A percentile compares a stretch with the other conserved stretches of the same genome.
Evolutionary conservation across 2,113 vertebrate species (phyloP).

Genomic region (Rhegmatorhina hoffmannsi): DNA sequence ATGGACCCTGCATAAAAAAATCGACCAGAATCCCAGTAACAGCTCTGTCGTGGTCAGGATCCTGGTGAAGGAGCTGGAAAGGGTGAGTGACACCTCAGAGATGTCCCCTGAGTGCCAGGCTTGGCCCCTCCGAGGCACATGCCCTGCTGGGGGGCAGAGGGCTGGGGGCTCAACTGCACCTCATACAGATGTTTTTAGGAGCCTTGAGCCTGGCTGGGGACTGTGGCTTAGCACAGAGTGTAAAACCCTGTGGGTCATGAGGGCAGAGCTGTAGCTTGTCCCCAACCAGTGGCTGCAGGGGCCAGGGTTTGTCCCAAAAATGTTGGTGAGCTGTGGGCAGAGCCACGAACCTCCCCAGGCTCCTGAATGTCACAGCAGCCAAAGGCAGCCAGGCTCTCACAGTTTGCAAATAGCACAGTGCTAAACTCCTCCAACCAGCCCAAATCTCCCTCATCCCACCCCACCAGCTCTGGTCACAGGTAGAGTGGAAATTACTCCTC

Average conservation of each 20-base stretch:
- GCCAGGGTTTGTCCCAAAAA: background rate
- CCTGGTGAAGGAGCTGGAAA: constrained; percentile 90
- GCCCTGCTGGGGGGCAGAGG: background rate
- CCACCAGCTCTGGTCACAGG: background rate
- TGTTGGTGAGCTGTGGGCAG: rapidly evolving
- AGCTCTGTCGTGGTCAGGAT: constrained; percentile 82
- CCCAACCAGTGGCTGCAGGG: background rate
- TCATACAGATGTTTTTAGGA: background rate
- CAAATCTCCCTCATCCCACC: background rate
- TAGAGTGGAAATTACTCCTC: background rate
- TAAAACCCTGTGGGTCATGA: background rate
- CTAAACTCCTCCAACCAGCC: rapidly evolving
- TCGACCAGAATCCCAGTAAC: constrained; percentile 80
- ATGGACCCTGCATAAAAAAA: constrained; percentile 93
- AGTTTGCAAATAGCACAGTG: background rate
- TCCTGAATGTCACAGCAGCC: background rate
- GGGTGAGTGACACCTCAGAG: constrained; percentile 69
- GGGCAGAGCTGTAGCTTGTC: background rate
- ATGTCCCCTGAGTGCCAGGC: rapidly evolving
- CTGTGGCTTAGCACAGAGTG: background rate
- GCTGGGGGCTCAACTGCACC: too few species aligned
- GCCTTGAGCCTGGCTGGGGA: background rate
- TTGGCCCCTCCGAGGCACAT: rapidly evolving
- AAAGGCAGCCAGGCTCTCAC: background rate
- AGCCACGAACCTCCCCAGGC: background rate